Conservation (phyloP, 2,113 vertebrate species). For the Ciconia stormi region DNA sequence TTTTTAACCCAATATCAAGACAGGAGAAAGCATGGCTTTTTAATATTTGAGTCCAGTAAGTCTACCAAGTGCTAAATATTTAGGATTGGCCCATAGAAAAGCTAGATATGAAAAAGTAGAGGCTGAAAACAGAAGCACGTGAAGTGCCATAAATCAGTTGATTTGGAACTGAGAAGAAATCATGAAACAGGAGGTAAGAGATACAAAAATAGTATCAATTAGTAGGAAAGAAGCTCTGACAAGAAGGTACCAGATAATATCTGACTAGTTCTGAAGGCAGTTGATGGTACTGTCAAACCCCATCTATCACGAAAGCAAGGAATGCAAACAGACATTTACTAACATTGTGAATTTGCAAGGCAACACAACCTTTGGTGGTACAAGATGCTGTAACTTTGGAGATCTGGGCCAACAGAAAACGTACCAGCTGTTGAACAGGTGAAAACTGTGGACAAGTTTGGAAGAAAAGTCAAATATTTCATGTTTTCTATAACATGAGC, state of each 20-base stretch:
- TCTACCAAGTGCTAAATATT: not conserved
- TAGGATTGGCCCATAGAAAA: not conserved
- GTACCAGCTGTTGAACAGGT: not conserved
- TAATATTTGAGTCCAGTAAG: not conserved
- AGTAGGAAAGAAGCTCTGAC: not conserved
- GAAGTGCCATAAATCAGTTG: not conserved
- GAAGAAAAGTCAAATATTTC: not conserved
- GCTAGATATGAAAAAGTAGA: not conserved
- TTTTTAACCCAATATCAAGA: not conserved
- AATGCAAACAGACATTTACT: not conserved
- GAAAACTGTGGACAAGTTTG: not conserved
- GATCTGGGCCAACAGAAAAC: not conserved
- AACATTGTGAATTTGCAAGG: not conserved
- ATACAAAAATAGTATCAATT: not conserved
- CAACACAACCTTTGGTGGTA: not conserved
- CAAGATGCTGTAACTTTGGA: not conserved
- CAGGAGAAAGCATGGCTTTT: not conserved
- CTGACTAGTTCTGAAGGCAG: not conserved
- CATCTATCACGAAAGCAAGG: not conserved
- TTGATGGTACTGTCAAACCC: not conserved
- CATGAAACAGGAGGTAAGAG: not conserved
- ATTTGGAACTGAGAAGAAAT: not conserved
- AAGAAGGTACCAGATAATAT: not conserved
- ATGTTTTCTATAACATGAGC: not conserved
- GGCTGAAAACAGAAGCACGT: not conserved